Conservation (phyloP, 2,888 invertebrate species). For the Sphaeridia pumilis region DNA sequence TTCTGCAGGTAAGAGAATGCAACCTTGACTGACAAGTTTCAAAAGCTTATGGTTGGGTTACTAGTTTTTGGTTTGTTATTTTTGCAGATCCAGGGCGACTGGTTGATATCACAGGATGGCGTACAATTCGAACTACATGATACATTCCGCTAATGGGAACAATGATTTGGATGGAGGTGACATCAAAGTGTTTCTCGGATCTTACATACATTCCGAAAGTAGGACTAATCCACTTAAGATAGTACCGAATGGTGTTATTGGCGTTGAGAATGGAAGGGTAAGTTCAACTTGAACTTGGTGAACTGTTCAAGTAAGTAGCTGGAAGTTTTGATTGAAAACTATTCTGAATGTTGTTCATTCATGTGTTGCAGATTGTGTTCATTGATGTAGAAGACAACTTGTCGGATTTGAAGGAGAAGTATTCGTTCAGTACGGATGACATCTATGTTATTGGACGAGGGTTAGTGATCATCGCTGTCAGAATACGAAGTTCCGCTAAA, state of each 20-base stretch:
- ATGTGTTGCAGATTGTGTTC: slow-evolving; percentile 44
- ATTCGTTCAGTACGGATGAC: slow-evolving; percentile 33
- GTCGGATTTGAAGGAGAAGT: slow-evolving; percentile 37
- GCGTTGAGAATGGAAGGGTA: slow-evolving; percentile 51
- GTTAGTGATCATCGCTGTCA: no score
- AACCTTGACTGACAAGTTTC: no score
- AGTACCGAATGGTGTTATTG: slow-evolving; percentile 47
- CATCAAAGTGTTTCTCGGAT: slow-evolving; percentile 38
- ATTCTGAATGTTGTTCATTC: background rate
- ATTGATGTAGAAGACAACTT: slow-evolving; percentile 39
- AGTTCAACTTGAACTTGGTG: no score
- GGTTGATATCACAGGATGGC: no score
- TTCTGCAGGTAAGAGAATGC: no score
- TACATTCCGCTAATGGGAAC: slow-evolving; percentile 5
- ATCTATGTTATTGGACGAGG: slow-evolving; percentile 21
- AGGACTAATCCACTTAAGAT: slow-evolving; percentile 39
- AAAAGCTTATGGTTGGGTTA: no score
- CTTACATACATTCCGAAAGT: slow-evolving; percentile 39
- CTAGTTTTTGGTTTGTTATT: no score
- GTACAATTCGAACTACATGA: slow-evolving; percentile 4
- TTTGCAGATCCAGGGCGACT: no score
- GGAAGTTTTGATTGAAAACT: background rate
- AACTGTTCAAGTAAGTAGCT: no score
- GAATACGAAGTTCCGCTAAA: no score
- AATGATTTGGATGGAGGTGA: slow-evolving; percentile 4